Evolutionary conservation across 1,140 invertebrate species (phyloP).

Genomic region (Drosophila lacertosa): DNA sequence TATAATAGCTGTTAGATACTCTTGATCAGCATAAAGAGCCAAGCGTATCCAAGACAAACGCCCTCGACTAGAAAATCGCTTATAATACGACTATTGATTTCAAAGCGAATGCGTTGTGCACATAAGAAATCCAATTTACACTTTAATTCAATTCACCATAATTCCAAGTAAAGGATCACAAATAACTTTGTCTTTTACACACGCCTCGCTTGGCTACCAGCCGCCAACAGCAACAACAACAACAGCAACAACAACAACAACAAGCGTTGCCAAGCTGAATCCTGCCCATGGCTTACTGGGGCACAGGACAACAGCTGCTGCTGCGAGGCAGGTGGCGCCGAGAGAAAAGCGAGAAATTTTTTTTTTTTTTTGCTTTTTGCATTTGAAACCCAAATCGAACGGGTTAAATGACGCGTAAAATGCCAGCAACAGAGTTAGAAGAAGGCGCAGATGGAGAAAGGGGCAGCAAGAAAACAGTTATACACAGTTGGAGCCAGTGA

Average conservation of each 20-base stretch:
- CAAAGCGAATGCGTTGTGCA: neutral
- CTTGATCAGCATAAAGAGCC: neutral
- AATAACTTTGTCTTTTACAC: slow-evolving; percentile 4
- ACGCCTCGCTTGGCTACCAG: neutral
- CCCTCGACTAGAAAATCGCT: neutral
- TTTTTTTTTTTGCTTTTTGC: too few species aligned
- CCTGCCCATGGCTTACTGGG: neutral
- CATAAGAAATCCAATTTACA: neutral
- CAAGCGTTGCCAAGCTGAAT: slow-evolving; percentile 60
- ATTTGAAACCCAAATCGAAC: slow-evolving; percentile 62
- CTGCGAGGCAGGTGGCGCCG: slow-evolving; percentile 10
- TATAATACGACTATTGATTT: neutral
- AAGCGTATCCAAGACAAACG: neutral
- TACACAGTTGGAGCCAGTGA: slow-evolving; percentile 1
- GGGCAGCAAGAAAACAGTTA: neutral
- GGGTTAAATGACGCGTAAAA: slow-evolving; percentile 70
- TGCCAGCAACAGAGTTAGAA: slow-evolving; percentile 25
- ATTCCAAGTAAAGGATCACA: slow-evolving; percentile 13
- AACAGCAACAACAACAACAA: slow-evolving; percentile 11
- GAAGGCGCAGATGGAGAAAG: neutral
- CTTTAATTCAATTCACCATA: neutral
- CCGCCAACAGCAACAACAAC: too few species aligned
- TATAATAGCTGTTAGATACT: too few species aligned
- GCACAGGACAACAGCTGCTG: slow-evolving; percentile 20
- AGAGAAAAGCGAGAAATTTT: slow-evolving; percentile 12